Conservation (phyloP, 2,113 vertebrate species). For the Pterocles gutturalis region DNA sequence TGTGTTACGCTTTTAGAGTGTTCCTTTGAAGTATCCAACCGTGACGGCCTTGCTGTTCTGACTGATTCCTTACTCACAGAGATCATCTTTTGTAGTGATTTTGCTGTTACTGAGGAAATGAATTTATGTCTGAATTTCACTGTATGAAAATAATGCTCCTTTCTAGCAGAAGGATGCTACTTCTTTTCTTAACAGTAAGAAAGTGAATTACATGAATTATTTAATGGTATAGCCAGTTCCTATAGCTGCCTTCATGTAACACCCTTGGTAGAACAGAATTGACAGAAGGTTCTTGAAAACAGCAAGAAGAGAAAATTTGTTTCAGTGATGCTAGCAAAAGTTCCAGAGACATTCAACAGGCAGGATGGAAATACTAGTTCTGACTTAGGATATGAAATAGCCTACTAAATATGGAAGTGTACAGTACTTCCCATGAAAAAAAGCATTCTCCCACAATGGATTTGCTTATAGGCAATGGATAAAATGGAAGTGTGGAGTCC, state of each 20-base stretch:
- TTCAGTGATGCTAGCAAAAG: not conserved
- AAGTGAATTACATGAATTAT: not conserved
- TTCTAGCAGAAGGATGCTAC: not conserved
- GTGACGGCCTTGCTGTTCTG: not conserved
- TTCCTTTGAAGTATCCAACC: not conserved
- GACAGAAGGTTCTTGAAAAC: not conserved
- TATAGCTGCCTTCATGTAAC: not conserved
- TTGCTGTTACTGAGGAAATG: not conserved
- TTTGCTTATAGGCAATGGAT: not conserved
- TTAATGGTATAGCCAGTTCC: not conserved
- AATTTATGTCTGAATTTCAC: rapidly evolving
- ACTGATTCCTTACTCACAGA: not conserved
- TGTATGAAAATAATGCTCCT: not conserved
- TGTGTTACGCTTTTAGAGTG: not conserved
- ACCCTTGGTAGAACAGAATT: not conserved
- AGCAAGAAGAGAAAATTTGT: not conserved
- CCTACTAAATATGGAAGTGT: not conserved
- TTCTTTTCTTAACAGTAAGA: not conserved
- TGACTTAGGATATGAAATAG: not conserved
- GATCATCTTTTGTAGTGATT: not conserved
- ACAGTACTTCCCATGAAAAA: not conserved
- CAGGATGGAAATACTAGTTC: not conserved
- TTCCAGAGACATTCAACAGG: not conserved
- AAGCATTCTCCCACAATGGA: not conserved
- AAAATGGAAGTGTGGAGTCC: not conserved